Conservation (phyloP, 2,888 invertebrate species). For the Orthosia gothica region DNA sequence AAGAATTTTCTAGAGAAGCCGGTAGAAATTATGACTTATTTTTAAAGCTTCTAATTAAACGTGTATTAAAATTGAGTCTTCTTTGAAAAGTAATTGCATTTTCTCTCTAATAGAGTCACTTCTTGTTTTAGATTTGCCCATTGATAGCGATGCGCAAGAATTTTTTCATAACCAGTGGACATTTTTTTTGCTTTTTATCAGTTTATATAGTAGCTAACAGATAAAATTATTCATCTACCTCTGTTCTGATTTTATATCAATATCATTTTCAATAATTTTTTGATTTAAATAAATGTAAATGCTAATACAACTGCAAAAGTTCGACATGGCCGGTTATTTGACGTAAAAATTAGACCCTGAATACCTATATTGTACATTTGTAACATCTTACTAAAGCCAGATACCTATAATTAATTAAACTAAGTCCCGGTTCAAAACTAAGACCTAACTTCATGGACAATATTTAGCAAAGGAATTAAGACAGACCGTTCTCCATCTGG, state of each 20-base stretch:
- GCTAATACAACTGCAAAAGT: no score
- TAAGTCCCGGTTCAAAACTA: constrained; percentile 11
- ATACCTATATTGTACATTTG: no score
- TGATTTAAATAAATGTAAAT: no score
- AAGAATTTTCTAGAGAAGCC: constrained; percentile 13
- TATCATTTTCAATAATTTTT: no score
- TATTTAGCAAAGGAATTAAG: constrained; percentile 35
- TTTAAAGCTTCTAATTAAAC: constrained; percentile 22
- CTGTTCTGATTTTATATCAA: no score
- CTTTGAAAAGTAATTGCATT: not conserved
- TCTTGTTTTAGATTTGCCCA: not conserved
- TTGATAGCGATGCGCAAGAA: not conserved
- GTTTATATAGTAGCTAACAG: no score
- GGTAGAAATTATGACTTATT: constrained; percentile 12
- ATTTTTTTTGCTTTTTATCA: no score
- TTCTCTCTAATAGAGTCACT: not conserved
- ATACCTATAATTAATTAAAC: constrained; percentile 4
- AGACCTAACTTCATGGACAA: constrained; percentile 25
- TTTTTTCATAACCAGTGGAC: no score
- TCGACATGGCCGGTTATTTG: no score
- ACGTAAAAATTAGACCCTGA: not conserved
- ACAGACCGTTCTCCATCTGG: constrained; percentile 7
- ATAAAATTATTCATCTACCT: no score
- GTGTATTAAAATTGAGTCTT: not conserved
- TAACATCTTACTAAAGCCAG: not conserved